Evolutionary conservation across 92 coral and sea anemone genomes (phyloP).

Genomic region (Plumapathes pennacea): DNA sequence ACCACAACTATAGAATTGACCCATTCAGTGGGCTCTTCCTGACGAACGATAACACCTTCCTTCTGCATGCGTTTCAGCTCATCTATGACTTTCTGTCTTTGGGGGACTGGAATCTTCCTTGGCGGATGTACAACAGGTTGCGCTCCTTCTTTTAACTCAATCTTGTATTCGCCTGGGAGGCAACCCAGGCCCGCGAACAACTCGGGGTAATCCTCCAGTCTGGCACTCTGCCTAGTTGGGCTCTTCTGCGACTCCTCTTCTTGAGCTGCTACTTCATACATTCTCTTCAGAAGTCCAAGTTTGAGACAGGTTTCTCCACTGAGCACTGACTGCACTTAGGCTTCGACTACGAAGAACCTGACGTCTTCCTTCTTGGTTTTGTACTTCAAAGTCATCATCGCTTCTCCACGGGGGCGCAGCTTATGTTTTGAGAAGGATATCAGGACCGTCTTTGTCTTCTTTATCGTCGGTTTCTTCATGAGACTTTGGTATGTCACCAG

Average conservation of each 20-base stretch:
- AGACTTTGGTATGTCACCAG: constrained; percentile 5
- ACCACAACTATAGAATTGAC: constrained; percentile 18
- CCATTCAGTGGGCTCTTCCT: constrained; percentile 7
- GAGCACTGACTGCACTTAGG: constrained; percentile 24
- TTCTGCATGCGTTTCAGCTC: constrained; percentile 12
- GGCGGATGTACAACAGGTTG: constrained; percentile 14
- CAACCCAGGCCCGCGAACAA: constrained; percentile 26
- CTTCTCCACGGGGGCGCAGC: constrained; percentile 20
- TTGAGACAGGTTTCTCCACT: constrained; percentile 24
- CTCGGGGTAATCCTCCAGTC: constrained; percentile 17
- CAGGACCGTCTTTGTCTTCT: constrained; percentile 8
- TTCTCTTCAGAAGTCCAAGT: constrained; percentile 29
- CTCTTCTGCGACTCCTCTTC: background rate
- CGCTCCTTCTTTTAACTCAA: constrained; percentile 2
- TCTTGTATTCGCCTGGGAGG: constrained; percentile 8
- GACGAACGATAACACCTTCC: background rate
- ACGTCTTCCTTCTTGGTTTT: constrained; percentile 3
- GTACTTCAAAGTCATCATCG: background rate
- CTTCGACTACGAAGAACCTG: constrained; percentile 6
- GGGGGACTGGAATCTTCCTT: constrained; percentile 7
- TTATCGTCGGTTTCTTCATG: constrained; percentile 1
- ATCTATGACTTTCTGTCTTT: constrained; percentile 13
- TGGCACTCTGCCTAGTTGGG: background rate
- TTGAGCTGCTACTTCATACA: constrained; percentile 3
- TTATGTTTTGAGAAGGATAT: constrained; percentile 17